Percentiles rank a stretch among this genome's conserved stretches.
These are phyloP conservation scores for Oophaga sylvatica DNA, from an alignment of 2,797 vertebrate genomes.

Conservation along the genomic window DNA sequence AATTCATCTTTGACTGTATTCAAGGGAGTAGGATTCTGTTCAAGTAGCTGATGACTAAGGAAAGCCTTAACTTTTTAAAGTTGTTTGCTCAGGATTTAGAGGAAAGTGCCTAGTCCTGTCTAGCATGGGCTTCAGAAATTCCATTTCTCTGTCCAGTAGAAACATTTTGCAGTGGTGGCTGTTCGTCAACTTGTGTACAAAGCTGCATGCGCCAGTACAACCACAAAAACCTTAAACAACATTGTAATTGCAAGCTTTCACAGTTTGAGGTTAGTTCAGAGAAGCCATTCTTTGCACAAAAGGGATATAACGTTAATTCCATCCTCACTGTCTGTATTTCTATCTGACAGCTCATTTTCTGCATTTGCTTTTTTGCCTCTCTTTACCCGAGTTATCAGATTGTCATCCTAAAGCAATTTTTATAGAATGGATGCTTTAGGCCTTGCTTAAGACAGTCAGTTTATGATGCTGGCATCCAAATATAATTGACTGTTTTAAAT, in stretches of 20 bases:
- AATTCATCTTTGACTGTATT: neutral
- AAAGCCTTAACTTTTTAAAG: neutral
- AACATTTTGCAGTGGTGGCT: neutral
- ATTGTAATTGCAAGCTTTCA: constrained; percentile 16
- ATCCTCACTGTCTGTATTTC: neutral
- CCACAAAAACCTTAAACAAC: neutral
- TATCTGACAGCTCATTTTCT: neutral
- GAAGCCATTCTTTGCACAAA: neutral
- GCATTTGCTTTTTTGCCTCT: neutral
- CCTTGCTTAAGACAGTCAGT: too few relatives aligned
- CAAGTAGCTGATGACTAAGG: neutral
- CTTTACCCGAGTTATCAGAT: neutral
- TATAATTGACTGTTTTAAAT: too few relatives aligned
- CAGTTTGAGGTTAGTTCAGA: neutral
- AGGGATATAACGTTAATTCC: neutral
- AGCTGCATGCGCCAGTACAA: neutral
- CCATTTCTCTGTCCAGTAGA: constrained; percentile 22
- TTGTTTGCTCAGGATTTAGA: neutral
- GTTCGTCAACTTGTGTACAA: constrained; percentile 20
- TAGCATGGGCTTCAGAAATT: constrained; percentile 32
- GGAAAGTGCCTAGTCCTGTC: neutral
- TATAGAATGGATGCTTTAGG: too few relatives aligned
- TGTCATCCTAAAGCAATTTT: too few relatives aligned
- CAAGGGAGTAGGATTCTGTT: neutral
- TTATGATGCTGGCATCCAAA: too few relatives aligned